Evolutionary conservation across 2,113 vertebrate species (phyloP).

Genomic region (human (Homo sapiens)): DNA sequence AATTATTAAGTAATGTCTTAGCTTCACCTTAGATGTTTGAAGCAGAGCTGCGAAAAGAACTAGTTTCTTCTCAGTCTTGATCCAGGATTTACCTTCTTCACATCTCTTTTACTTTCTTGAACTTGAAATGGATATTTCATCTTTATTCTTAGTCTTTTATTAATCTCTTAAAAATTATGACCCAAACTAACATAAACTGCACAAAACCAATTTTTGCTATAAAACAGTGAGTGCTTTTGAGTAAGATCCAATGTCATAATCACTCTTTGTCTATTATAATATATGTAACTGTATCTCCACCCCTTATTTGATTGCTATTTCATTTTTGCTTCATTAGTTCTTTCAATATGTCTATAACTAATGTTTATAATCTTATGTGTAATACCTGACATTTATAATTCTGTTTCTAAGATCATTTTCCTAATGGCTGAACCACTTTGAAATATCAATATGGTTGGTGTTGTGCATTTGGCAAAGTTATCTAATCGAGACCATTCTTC

Average conservation of each 20-base stretch:
- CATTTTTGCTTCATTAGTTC: background rate
- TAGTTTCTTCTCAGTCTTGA: background rate
- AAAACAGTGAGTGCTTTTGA: background rate
- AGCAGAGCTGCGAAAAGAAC: background rate
- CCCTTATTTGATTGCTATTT: background rate
- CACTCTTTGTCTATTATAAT: background rate
- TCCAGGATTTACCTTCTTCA: background rate
- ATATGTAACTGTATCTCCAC: background rate
- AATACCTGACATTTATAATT: background rate
- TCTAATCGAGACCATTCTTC: background rate
- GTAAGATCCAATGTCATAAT: background rate
- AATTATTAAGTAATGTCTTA: background rate
- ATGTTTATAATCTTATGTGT: background rate
- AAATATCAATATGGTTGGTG: background rate
- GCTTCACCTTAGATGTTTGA: background rate
- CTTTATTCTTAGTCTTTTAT: background rate
- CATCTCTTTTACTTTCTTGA: background rate
- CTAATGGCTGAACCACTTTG: background rate
- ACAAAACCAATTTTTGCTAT: background rate
- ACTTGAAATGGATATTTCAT: background rate
- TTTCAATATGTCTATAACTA: background rate
- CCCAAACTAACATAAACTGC: background rate
- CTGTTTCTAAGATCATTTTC: background rate
- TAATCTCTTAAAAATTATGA: conserved; percentile 13
- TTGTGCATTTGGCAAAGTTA: background rate